Evolutionary conservation across 2,113 vertebrate genomes (phyloP).

Genomic region (Okapia johnstoni): DNA sequence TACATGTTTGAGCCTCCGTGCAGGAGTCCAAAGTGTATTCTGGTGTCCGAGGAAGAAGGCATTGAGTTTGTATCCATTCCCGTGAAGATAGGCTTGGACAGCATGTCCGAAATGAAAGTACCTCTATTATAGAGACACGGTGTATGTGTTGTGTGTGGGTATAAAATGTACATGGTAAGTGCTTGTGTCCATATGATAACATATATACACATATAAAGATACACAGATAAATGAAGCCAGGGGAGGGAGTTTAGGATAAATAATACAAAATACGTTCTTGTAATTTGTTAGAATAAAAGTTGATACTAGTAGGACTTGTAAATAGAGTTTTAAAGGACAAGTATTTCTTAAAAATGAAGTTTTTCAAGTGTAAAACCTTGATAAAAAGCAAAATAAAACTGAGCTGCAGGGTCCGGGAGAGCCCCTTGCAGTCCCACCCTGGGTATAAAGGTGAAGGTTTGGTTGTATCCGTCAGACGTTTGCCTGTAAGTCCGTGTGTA

Average conservation of each 20-base stretch:
- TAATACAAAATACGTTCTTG: neutral
- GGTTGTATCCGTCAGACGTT: neutral
- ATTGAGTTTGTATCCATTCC: neutral
- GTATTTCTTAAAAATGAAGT: neutral
- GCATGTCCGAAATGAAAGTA: neutral
- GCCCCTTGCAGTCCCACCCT: neutral
- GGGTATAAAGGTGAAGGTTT: neutral
- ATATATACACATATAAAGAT: neutral
- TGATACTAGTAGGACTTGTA: neutral
- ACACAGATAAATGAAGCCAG: neutral
- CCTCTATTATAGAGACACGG: rapidly evolving
- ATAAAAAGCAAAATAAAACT: neutral
- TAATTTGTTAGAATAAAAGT: neutral
- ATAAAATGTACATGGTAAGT: rapidly evolving
- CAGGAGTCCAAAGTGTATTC: neutral
- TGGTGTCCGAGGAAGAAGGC: neutral
- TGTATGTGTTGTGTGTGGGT: neutral
- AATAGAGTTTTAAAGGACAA: neutral
- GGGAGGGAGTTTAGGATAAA: neutral
- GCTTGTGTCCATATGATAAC: rapidly evolving
- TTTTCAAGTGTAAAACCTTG: neutral
- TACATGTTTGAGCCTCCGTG: neutral
- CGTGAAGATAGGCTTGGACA: neutral
- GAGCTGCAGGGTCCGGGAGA: neutral
- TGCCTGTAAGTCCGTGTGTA: neutral